Base-by-base conservation (phyloP, 2,888 invertebrate genomes). In the Fragum whitleyi region DNA sequence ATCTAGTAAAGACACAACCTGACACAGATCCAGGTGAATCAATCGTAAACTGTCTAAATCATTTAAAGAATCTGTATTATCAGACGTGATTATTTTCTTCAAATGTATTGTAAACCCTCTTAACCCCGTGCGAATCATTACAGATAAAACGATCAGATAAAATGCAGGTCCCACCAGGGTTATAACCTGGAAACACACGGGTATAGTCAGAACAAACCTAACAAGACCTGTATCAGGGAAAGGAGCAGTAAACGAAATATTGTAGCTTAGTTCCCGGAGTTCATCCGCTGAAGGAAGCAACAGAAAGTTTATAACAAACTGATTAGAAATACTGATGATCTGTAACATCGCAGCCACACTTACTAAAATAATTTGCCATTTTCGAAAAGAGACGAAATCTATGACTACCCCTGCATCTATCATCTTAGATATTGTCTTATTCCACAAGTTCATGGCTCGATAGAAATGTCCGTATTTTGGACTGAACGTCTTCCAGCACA, bases 401-500 rank as follows among this genome's bases (percentile, higher is more conserved):
- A 65, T 26, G 14, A 21, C 1, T 1, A 65, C 16, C 14, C 26
- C 65, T 21, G 39, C 19, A 16, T 21, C 2, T 23, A 23, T 42
- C 65, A 65, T 65, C 23, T 42, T 65, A 19, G 42, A 42, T 26
- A 42, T 23, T 21, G 65, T 42, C 2, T 32, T 7, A 9, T 65
- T 5, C 65, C 65, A 65, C 26, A 42, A 32, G 2, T 23, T 26
- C 0, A 65, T 42, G 42, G 42, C 21, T 11, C 36, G n/a, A 2
- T 65, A 21, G 11, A 65, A 39, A 26, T 65, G 23, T 39, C 65
- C 65, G 42, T 65, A 32, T 42, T 7, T 42, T 26, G 2, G 19
- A 32, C 65, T 65, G 14, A 65, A 65, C 19, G 65, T 16, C 42
- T 65, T 65, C 65, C 65, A 65, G 21, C 65, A 65, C 2, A 39